Conservation (phyloP, 2,113 vertebrate genomes). For the Clupea harengus region DNA sequence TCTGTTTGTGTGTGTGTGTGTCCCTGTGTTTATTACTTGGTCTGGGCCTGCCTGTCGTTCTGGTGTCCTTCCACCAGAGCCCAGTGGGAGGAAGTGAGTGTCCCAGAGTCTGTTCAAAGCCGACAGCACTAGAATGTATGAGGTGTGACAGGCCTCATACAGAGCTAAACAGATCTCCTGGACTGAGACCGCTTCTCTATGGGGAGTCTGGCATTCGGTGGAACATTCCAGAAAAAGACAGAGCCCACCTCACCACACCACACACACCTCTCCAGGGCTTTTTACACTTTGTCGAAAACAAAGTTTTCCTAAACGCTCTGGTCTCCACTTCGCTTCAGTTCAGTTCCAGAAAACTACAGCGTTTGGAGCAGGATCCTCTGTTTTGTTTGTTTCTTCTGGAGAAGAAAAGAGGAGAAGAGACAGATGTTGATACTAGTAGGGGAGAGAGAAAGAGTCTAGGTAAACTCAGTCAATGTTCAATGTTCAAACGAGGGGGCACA, state of each 20-base stretch:
- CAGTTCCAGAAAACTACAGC: not conserved
- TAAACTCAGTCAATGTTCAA: not conserved
- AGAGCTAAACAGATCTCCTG: conserved; percentile 33
- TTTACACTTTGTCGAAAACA: not conserved
- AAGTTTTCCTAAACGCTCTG: not conserved
- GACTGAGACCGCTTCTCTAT: conserved; percentile 18
- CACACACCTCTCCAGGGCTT: not conserved
- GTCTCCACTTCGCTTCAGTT: not conserved
- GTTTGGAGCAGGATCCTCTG: conserved; percentile 10
- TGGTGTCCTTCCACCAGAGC: not conserved
- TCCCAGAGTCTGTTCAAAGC: not conserved
- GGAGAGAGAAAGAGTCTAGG: not conserved
- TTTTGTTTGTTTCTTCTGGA: conserved; percentile 26
- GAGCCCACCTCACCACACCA: conserved; percentile 17
- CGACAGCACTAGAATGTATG: not conserved
- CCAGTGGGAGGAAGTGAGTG: not conserved
- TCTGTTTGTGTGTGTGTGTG: not conserved
- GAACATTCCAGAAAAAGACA: conserved; percentile 27
- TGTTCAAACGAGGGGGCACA: not conserved
- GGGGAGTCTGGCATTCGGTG: conserved; percentile 11
- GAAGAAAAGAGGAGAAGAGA: conserved; percentile 22
- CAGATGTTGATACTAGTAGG: not conserved
- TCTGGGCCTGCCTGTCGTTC: not conserved
- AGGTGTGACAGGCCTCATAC: not conserved
- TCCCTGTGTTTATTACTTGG: not conserved